Conservation (phyloP, 2,888 invertebrate species). For the Vannuccia rotundouncinata region DNA sequence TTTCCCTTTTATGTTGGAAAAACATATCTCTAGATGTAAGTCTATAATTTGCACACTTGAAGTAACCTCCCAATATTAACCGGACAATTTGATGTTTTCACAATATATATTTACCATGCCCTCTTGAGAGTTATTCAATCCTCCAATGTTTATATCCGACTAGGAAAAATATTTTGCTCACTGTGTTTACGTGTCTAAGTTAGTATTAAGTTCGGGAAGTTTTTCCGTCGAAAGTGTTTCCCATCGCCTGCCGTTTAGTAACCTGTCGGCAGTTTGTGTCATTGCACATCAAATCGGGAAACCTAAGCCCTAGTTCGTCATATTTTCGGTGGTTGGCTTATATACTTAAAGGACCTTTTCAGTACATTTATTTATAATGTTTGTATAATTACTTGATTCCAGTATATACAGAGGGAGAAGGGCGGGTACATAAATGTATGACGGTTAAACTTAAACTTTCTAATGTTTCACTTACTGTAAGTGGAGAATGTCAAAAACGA, state of each 20-base stretch:
- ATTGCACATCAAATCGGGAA: not conserved
- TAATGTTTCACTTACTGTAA: slow-evolving; percentile 11
- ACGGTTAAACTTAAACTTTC: not conserved
- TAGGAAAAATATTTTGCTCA: slow-evolving; percentile 16
- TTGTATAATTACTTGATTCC: not conserved
- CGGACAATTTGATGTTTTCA: not conserved
- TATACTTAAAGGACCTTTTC: not conserved
- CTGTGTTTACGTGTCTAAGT: not conserved
- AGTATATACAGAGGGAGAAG: too few relatives aligned
- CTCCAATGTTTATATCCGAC: not conserved
- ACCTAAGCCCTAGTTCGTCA: not conserved
- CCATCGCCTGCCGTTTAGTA: not conserved
- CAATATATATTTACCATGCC: too few relatives aligned
- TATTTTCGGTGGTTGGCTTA: not conserved
- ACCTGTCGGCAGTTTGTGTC: not conserved
- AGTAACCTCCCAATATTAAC: not conserved
- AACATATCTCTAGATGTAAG: not conserved
- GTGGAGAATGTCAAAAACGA: not conserved
- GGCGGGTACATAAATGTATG: too few relatives aligned
- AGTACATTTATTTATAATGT: not conserved
- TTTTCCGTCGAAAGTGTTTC: not conserved
- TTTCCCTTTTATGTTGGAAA: not conserved
- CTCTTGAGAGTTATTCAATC: not conserved
- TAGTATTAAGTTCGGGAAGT: not conserved
- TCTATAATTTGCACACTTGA: not conserved